Evolutionary conservation across 2,888 invertebrate species (phyloP).

Genomic region (Torymus tubicola): DNA sequence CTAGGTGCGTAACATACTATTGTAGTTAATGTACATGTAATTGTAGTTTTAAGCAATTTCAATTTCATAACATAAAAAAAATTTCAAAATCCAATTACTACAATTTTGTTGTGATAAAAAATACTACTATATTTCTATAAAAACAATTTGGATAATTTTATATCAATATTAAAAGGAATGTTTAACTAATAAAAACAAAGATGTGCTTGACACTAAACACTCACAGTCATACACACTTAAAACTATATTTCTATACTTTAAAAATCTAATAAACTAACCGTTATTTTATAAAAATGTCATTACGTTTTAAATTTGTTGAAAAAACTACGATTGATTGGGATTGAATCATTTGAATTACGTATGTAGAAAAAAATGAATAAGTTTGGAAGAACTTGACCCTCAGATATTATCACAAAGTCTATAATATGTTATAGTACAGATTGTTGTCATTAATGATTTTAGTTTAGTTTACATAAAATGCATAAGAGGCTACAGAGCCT

Average conservation of each 20-base stretch:
- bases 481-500: background rate
- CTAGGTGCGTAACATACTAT: no score
- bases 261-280: conserved; percentile 15
- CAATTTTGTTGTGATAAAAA: no score
- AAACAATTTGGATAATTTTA: no score
- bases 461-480: conserved; percentile 26
- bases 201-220: conserved; percentile 15
- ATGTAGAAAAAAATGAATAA: conserved; percentile 26
- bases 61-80: no score
- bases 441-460: conserved; percentile 12
- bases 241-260: conserved; percentile 22
- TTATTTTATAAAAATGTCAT: conserved; percentile 18
- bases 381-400: conserved; percentile 52
- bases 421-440: conserved; percentile 35
- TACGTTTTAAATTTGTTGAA: conserved; percentile 12
- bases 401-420: conserved; percentile 49
- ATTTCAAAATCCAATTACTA: no score
- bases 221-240: conserved; percentile 26
- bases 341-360: conserved; percentile 27
- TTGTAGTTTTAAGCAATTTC: no score
- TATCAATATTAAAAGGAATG: background rate
- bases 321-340: conserved; percentile 19
- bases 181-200: conserved; percentile 12
- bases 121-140: no score
- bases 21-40: no score